Conservation (phyloP, 30 jellyfish, hydroid and myxozoan species). For the Cassiopea xamachana region DNA sequence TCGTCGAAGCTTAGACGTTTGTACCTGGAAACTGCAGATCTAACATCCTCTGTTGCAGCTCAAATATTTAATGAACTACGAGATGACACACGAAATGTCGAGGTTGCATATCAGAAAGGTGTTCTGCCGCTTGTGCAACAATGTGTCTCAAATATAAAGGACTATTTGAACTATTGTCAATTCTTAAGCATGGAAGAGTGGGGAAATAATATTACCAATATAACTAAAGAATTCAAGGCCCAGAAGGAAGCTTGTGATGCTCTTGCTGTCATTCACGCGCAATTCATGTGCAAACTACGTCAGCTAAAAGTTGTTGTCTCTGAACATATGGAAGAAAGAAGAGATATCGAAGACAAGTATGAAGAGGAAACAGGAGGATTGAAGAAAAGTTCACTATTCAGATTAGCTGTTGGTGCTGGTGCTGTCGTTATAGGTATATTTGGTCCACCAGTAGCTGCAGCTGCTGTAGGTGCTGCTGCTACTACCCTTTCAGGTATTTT, state of each 20-base stretch:
- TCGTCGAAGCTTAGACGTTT: slow-evolving; percentile 42
- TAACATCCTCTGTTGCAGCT: slow-evolving; percentile 8
- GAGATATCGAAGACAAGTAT: no score
- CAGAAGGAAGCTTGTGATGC: slow-evolving; percentile 49
- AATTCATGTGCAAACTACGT: not conserved
- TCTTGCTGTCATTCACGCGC: not conserved
- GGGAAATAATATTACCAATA: slow-evolving; percentile 42
- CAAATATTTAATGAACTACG: slow-evolving; percentile 6
- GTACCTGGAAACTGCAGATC: slow-evolving; percentile 30
- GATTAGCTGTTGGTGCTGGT: no score
- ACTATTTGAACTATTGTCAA: slow-evolving; percentile 22
- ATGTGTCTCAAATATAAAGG: slow-evolving; percentile 21
- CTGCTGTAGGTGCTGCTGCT: no score
- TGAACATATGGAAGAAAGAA: no score
- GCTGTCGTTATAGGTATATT: no score
- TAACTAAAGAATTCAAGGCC: slow-evolving; percentile 13
- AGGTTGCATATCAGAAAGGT: slow-evolving; percentile 28
- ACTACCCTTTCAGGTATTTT: no score
- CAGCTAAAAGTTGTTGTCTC: no score
- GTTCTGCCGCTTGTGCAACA: slow-evolving; percentile 44
- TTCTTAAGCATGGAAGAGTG: slow-evolving; percentile 34
- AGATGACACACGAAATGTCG: slow-evolving; percentile 50
- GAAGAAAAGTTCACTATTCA: no score
- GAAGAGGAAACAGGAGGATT: no score
- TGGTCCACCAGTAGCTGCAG: no score